Percentiles rank a stretch among this genome's conserved stretches.
Conservation (phyloP, 2,888 invertebrate genomes). For the Liposcelis brunnea region DNA sequence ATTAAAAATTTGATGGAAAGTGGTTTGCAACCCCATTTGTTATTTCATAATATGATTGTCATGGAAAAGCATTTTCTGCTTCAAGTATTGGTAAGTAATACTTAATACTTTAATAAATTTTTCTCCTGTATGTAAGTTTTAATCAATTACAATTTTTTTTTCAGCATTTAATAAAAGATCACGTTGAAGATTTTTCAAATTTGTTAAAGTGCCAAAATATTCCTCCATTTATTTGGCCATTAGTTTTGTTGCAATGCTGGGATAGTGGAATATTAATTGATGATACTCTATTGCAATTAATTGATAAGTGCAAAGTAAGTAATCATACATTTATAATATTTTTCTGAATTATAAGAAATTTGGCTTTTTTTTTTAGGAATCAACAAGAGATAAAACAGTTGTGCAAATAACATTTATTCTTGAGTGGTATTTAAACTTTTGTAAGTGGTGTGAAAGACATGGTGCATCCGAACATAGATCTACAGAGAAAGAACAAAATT, state of each 20-base stretch:
- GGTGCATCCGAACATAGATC: background rate
- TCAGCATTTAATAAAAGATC: background rate
- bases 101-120: background rate
- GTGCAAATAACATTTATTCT: background rate
- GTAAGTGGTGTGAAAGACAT: background rate
- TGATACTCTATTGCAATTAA: background rate
- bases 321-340: too few species aligned
- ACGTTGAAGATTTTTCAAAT: too few species aligned
- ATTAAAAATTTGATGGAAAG: background rate
- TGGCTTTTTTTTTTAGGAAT: slow-evolving; percentile 4
- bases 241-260: slow-evolving; percentile 1
- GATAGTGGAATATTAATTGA: background rate
- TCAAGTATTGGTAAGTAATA: background rate
- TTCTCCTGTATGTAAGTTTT: background rate
- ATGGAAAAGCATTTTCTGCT: background rate
- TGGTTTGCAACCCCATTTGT: background rate
- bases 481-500: background rate
- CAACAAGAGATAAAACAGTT: background rate
- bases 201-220: background rate
- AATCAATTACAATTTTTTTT: background rate
- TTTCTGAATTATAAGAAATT: too few species aligned
- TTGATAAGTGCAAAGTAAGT: slow-evolving; percentile 3
- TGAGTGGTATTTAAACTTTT: slow-evolving; percentile 5
- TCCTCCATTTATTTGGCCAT: slow-evolving; percentile 1
- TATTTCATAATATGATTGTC: background rate